Evolutionary conservation across 2,888 invertebrate genomes (phyloP), one percentile per base, ranked within the genome.

Genomic region (Eumacrocentrus americanus): DNA sequence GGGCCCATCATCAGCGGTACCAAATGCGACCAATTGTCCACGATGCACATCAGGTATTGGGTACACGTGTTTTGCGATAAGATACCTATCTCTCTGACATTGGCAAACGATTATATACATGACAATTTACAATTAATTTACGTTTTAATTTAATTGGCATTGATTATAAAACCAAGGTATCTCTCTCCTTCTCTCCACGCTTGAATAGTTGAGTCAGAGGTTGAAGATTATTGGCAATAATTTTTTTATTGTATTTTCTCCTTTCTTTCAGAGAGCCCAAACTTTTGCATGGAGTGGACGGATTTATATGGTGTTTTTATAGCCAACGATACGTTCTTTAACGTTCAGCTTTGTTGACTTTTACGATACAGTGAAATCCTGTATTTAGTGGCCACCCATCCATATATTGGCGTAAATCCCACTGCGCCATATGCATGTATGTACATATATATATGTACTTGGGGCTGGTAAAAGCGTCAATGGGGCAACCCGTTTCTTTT

Each of bases 21-120:
- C 25, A 23, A 44, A 38, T 35, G 29, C 25, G 20, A 62, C 54
- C 67, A 68, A 72, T 75, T 71, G 69, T 74, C 67, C 74, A 68
- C n/a, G 25, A 12, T 46, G 66, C 70, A 53, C 62, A 66, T 71
- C 74, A 72, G 69, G 74, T 75, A 74, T 75, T 67, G 70, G 63
- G 67, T 70, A 73, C 73, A 71, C 66, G 66, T 75, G 70, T 75
- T 75, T 72, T 70, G 67, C 67, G 60, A 65, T 65, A 65, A 63
- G 46, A 35, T 23, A 37, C 18, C 29, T 50, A 18, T 44, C n/a
- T 42, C n/a, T 23, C 23, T 22, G 20, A n/a, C 3, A 35, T 42
- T 42, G 11, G 11, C n/a, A 42, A 42, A 18, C 42, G 20, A n/a
- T 20, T 23, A 14, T 29, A 29, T 29, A 9, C 29, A 29, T 29